These are phyloP conservation scores for Xestia xanthographa DNA, from an alignment of 2,888 invertebrate genomes.

Conservation along the genomic window DNA sequence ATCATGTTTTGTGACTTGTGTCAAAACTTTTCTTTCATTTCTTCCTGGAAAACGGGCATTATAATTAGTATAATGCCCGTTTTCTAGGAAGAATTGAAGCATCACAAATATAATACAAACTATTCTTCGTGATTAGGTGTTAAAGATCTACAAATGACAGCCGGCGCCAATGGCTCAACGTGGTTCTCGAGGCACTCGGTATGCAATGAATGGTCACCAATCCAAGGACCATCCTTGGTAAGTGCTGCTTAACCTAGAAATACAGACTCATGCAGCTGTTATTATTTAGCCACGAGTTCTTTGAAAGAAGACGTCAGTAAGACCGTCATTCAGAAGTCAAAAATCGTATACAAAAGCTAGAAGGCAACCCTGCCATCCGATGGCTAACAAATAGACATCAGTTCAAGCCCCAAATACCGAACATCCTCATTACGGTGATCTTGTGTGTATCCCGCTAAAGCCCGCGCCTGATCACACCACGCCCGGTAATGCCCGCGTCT, in stretches of 20 bases:
- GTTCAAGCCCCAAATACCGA: slow-evolving; percentile 20
- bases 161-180: background rate
- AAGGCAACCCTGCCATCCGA: background rate
- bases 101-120: background rate
- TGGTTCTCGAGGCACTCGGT: background rate
- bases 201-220: background rate
- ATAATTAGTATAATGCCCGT: background rate
- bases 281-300: background rate
- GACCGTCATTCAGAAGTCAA: background rate
- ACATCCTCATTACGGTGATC: slow-evolving; percentile 38
- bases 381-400: slow-evolving; percentile 14
- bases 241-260: background rate
- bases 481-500: slow-evolving; percentile 15
- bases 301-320: background rate
- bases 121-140: background rate
- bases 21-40: no score
- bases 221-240: background rate
- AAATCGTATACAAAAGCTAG: background rate
- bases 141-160: background rate
- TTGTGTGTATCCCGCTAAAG: slow-evolving; percentile 16
- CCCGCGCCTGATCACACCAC: background rate
- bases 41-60: no score
- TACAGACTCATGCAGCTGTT: background rate
- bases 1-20: no score
- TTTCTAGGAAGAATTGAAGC: background rate